Evolutionary conservation across 2,113 vertebrate genomes (phyloP), one percentile per base, ranked within the genome.

Genomic region (Setophaga petechia): DNA sequence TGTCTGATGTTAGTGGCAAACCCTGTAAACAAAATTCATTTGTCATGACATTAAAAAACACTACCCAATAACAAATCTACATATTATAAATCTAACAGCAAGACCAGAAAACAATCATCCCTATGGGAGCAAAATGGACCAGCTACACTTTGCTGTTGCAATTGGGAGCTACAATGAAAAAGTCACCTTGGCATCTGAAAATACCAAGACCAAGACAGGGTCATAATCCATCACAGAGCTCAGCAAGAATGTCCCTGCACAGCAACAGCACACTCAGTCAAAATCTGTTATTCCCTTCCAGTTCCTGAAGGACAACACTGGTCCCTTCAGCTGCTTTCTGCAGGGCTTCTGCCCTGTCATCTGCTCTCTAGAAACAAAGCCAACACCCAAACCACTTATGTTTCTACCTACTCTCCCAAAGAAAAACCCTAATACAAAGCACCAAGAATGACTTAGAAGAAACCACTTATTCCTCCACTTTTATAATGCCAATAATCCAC

Each of bases 1-100:
- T 98, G 19, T 99, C 99, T 23, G 99, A 96, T 4, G 99, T 99
- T 80, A 99, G 77, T 30, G 98, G 98, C 84, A 99, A 98, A 74
- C 99, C 99, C 99, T 99, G 97, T 86, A 82, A 96, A 94, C 9
- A 84, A 84, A 94, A 90, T 77, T n/a, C 1, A 35, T 63, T 55
- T 51, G 55, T 71, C 37, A 84, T 21, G 18, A 69, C 44, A 81
- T 81, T 47, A 86, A 68, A 52, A 87, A 66, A 3, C 22, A 78
- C 12, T 72, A 76, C 13, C 20, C 55, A n/a, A 11, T 65, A 75
- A 55, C 4, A 68, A 85, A 73, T 28, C 13, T 35, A 37, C 7
- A 6, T 54, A 80, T 41, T n/a, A 17, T 30, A 67, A 62, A 54
- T 24, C 27, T 33, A 27, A 31, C 5, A n/a, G 33, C 46, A 67